phyloP scores from a whole-genome alignment of 1,140 invertebrate genomes.

The Rhopalosiphum maidis region DNA sequence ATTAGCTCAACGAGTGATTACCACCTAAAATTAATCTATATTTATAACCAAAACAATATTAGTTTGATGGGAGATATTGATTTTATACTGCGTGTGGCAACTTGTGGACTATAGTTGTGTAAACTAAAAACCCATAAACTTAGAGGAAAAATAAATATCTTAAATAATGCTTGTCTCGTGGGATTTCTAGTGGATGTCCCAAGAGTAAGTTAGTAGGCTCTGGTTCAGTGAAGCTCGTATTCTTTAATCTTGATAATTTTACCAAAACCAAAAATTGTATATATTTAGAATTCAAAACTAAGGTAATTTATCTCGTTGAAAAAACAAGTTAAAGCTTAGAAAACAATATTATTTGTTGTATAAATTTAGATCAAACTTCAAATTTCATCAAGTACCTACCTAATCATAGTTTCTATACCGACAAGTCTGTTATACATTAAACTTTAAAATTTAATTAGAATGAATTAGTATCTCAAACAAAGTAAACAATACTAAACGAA shows the following conservation, averaged over 20 bases:
- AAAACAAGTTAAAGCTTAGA: background rate
- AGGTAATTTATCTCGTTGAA: background rate
- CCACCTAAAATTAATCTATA: background rate
- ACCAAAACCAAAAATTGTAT: background rate
- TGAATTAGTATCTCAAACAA: background rate
- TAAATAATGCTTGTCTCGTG: background rate
- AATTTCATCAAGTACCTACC: background rate
- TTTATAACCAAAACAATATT: constrained; percentile 11
- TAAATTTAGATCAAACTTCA: background rate
- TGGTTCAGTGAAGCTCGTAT: background rate
- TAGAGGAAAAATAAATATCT: constrained; percentile 4
- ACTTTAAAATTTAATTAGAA: background rate
- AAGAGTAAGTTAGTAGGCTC: constrained; percentile 1
- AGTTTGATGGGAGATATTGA: constrained; percentile 1
- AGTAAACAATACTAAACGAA: background rate
- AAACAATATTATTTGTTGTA: background rate
- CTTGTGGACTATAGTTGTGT: background rate
- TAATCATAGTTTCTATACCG: background rate
- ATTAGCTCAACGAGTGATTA: background rate
- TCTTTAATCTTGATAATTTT: background rate
- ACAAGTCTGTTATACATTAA: background rate
- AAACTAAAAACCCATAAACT: background rate
- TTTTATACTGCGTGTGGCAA: background rate
- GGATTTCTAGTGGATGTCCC: background rate
- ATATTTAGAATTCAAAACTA: background rate